Evolutionary conservation across 2,888 invertebrate genomes (phyloP).

Genomic region (Acronicta psi): DNA sequence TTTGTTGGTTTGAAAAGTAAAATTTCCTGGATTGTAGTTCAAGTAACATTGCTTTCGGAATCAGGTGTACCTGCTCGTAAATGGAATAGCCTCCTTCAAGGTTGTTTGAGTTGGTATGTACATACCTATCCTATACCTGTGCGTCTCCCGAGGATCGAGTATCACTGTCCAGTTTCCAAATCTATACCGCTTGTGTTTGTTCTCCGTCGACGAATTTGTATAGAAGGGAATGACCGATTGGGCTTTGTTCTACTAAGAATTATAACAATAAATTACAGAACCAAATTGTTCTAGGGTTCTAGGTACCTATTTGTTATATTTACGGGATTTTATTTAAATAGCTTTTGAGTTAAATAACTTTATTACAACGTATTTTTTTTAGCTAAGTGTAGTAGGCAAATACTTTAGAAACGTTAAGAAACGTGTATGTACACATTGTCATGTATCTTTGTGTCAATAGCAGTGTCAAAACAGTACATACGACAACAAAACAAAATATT

Average conservation of each 20-base stretch:
- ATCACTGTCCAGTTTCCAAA: constrained; percentile 22
- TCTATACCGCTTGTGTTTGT: constrained; percentile 44
- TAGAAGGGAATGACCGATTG: constrained; percentile 23
- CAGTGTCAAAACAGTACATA: constrained; percentile 19
- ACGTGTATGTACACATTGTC: constrained; percentile 4
- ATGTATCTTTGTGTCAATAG: constrained; percentile 26
- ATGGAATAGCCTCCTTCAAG: constrained; percentile 20
- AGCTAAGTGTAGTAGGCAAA: not conserved
- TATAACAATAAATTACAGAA: not conserved
- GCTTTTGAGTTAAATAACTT: too few relatives aligned
- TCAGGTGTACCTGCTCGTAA: constrained; percentile 7
- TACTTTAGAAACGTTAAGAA: not conserved
- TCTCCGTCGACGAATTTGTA: constrained; percentile 44
- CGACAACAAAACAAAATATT: constrained; percentile 13
- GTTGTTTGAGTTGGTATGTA: constrained; percentile 12
- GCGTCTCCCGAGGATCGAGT: constrained; percentile 20
- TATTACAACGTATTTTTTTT: too few relatives aligned
- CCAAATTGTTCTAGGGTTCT: constrained; percentile 2
- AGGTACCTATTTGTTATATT: too few relatives aligned
- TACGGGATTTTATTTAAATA: too few relatives aligned
- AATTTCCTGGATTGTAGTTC: too few relatives aligned
- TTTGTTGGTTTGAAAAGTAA: too few relatives aligned
- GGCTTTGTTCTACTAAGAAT: constrained; percentile 16
- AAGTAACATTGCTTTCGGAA: too few relatives aligned
- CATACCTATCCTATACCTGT: constrained; percentile 5